These are phyloP conservation scores for Eucidaris tribuloides DNA, from an alignment of 35 echinoderm and acorn worm genomes.

Conservation along the genomic window DNA sequence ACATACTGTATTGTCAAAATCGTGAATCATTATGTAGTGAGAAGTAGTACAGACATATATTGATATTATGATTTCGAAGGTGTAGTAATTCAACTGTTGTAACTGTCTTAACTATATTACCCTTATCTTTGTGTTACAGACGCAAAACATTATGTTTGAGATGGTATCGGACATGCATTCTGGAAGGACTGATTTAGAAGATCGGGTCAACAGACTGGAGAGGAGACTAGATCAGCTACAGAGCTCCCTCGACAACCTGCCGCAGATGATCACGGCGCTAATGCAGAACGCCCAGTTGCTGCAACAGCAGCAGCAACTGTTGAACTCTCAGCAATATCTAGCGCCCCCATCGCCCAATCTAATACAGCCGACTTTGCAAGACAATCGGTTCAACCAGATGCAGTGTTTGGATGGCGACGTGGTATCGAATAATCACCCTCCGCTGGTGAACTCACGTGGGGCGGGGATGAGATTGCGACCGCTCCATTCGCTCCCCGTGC, in stretches of 20 bases:
- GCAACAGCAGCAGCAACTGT: slow-evolving; percentile 38
- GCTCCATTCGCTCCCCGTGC: slow-evolving; percentile 12
- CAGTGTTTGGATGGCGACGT: slow-evolving; percentile 13
- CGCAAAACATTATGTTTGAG: slow-evolving; percentile 98
- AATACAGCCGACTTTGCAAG: slow-evolving; percentile 27
- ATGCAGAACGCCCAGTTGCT: slow-evolving; percentile 72
- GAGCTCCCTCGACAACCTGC: slow-evolving; percentile 76
- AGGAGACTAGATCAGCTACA: slow-evolving; percentile 82
- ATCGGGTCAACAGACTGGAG: slow-evolving; percentile 73
- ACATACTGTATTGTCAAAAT: no score
- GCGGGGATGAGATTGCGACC: slow-evolving; percentile 11
- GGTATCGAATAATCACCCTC: neutral
- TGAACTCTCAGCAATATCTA: slow-evolving; percentile 20
- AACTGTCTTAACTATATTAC: slow-evolving; percentile 21
- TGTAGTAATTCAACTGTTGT: neutral
- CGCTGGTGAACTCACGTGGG: neutral
- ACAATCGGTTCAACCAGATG: slow-evolving; percentile 25
- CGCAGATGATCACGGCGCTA: slow-evolving; percentile 66
- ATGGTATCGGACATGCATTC: slow-evolving; percentile 99
- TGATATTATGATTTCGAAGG: neutral
- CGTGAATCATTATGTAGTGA: neutral
- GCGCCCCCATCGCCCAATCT: slow-evolving; percentile 23
- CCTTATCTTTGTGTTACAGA: slow-evolving; percentile 58
- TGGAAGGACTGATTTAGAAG: slow-evolving; percentile 48
- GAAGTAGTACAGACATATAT: neutral